phyloP scores from a whole-genome alignment of 53 echinoderm and acorn worm genomes.

The Echinarachnius parma region DNA sequence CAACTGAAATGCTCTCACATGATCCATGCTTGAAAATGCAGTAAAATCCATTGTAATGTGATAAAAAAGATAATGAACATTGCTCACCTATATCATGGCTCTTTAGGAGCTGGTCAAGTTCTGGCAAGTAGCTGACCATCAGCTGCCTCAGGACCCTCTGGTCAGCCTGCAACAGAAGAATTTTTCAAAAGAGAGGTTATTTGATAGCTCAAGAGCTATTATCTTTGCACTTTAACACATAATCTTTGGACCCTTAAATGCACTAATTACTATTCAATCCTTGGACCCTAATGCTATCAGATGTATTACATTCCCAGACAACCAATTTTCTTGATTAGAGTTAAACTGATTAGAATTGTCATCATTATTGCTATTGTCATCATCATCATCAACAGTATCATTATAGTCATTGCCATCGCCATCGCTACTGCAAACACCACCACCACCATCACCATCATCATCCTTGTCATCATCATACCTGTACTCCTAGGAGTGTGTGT shows the following conservation, averaged over 20 bases:
- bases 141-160: slow-evolving; percentile 95
- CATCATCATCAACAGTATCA: too few relatives aligned
- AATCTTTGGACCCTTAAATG: too few relatives aligned
- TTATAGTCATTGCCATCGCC: too few relatives aligned
- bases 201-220: too few relatives aligned
- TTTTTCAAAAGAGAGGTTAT: too few relatives aligned
- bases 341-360: neutral
- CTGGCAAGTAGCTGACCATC: slow-evolving; percentile 93
- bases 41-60: neutral
- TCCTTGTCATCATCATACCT: slow-evolving; percentile 68
- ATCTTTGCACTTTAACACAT: too few relatives aligned
- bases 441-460: too few relatives aligned
- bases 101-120: slow-evolving; percentile 87
- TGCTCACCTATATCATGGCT: slow-evolving; percentile 93
- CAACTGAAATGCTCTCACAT: neutral
- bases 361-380: neutral
- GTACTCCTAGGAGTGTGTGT: slow-evolving; percentile 85
- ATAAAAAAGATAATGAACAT: neutral
- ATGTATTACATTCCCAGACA: too few relatives aligned
- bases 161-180: slow-evolving; percentile 95
- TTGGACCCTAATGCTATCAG: too few relatives aligned
- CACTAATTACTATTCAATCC: too few relatives aligned
- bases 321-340: too few relatives aligned
- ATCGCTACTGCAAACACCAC: too few relatives aligned
- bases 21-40: neutral